These are phyloP conservation scores for Temnothorax ravouxi DNA, from an alignment of 2,888 invertebrate genomes.

Conservation along the genomic window DNA sequence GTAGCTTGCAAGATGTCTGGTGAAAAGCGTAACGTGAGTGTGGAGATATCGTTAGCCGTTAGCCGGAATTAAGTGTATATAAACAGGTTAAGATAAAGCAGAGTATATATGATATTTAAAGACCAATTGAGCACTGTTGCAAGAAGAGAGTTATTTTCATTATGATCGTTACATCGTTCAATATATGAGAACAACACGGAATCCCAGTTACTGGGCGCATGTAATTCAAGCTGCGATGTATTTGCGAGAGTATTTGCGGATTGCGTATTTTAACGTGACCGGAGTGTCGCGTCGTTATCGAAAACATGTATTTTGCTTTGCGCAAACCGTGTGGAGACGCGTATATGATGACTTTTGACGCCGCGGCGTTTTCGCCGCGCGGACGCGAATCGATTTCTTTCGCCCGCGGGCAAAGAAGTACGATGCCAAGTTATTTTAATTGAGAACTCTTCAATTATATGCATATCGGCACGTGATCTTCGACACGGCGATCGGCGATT, in stretches of 20 bases:
- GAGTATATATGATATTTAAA: neutral
- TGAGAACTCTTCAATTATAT: slow-evolving; percentile 21
- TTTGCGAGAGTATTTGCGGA: neutral
- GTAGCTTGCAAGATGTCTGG: neutral
- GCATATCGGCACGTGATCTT: slow-evolving; percentile 39
- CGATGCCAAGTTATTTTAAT: slow-evolving; percentile 27
- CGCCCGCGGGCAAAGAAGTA: neutral
- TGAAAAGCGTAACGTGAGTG: neutral
- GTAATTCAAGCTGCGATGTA: neutral
- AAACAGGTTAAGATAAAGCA: neutral
- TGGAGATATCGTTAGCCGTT: neutral
- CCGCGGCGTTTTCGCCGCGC: neutral
- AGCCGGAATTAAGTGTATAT: neutral
- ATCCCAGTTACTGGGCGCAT: neutral
- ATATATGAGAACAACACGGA: neutral
- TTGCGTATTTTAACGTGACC: slow-evolving; percentile 4
- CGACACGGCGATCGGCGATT: slow-evolving; percentile 7
- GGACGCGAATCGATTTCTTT: slow-evolving; percentile 24
- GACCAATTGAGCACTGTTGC: neutral
- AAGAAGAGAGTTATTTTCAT: slow-evolving; percentile 19
- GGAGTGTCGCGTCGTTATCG: neutral
- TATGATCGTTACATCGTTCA: neutral
- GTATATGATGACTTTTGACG: neutral
- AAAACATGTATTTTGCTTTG: slow-evolving; percentile 8
- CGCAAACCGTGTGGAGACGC: neutral